These are phyloP conservation scores for Leptopilina drosophilae DNA, from an alignment of 2,888 invertebrate species.

Conservation along the genomic window DNA sequence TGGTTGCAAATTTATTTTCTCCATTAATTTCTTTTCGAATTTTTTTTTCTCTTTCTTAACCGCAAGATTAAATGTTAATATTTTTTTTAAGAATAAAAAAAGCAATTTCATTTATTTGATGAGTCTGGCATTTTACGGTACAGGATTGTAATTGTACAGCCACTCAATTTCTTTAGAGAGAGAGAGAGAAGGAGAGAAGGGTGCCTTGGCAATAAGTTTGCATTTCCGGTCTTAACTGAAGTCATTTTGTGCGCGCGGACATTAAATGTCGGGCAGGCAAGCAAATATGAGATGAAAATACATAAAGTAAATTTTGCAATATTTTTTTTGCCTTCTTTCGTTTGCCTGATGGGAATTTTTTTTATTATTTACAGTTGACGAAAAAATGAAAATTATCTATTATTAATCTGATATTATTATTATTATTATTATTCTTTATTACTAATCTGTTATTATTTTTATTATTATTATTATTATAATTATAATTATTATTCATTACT, in stretches of 20 bases:
- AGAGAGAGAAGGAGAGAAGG: not conserved
- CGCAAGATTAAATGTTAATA: not conserved
- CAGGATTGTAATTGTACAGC: constrained; percentile 7
- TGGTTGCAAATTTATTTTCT: too few species aligned
- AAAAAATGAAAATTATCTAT: too few species aligned
- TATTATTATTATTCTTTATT: too few species aligned
- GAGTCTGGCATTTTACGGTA: constrained; percentile 14
- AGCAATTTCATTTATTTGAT: constrained; percentile 29
- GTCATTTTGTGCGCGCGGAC: not conserved
- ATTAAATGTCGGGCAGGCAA: not conserved
- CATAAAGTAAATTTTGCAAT: too few species aligned
- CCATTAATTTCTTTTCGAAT: too few species aligned
- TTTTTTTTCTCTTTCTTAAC: not conserved
- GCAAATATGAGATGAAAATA: not conserved
- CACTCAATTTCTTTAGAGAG: constrained; percentile 27
- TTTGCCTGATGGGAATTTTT: too few species aligned
- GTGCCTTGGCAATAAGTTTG: constrained; percentile 18
- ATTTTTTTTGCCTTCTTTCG: too few species aligned
- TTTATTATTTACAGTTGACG: too few species aligned
- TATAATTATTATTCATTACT: too few species aligned
- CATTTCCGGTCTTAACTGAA: constrained; percentile 26
- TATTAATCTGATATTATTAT: too few species aligned
- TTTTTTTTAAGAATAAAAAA: not conserved
- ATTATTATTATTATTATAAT: too few species aligned
- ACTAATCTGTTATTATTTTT: too few species aligned